Evolutionary conservation across 2,113 vertebrate species (phyloP).

Genomic region (Geococcyx californianus): DNA sequence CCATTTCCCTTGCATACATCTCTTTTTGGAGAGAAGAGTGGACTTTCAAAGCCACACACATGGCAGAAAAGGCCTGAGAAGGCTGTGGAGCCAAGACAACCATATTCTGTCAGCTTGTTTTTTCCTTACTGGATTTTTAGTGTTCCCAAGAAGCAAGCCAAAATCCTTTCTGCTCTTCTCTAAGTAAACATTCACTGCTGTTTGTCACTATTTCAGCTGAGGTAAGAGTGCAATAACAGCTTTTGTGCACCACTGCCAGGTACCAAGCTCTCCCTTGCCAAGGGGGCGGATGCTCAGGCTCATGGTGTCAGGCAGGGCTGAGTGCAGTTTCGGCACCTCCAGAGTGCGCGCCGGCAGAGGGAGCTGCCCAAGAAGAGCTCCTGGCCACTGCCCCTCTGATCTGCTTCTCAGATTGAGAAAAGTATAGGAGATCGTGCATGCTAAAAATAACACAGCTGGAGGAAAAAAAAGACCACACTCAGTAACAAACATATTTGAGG

Average conservation of each 20-base stretch:
- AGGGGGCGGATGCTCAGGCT: neutral
- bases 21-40: neutral
- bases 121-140: neutral
- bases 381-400: neutral
- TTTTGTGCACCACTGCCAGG: neutral
- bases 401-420: neutral
- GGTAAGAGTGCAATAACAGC: neutral
- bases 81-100: neutral
- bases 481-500: neutral
- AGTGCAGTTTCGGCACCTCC: neutral
- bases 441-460: slow-evolving; percentile 24
- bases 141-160: neutral
- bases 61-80: neutral
- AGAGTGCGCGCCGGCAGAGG: slow-evolving; percentile 26
- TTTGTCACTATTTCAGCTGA: neutral
- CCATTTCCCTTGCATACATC: accelerated
- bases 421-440: neutral
- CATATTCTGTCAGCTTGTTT: neutral
- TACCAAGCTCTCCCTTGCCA: accelerated
- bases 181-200: neutral
- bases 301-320: neutral
- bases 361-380: neutral
- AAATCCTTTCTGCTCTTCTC: neutral
- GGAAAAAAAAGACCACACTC: neutral
- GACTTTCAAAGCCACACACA: neutral